Evolutionary conservation across 2,113 vertebrate species (phyloP), one percentile per base, ranked within the genome.

Genomic region (Macroglossus sobrinus): DNA sequence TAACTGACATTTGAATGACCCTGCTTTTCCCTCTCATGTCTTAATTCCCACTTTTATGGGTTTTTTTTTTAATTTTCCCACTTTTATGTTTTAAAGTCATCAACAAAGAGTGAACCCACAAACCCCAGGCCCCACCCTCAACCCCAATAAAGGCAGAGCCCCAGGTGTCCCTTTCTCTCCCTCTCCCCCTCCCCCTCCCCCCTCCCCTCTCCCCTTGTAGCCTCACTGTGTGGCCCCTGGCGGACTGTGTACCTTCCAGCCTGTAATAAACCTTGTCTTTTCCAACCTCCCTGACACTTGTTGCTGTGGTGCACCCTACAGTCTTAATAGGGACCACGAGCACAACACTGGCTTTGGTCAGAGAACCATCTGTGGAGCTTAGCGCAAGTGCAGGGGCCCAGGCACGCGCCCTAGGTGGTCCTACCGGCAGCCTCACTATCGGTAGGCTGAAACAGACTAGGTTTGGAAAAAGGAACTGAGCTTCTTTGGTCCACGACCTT

Each of bases 401-500:
- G 47, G 2, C 57, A 19, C 55, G 35, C 57, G 47, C 45, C n/a
- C 43, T 82, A 75, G 11, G 61, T 24, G 15, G 40, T 21, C 26
- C 47, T 78, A 79, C 40, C 9, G 7, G 53, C 35, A 68, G 47
- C 72, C 53, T 53, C 59, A 14, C 47, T 66, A 28, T 45, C 61
- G 4, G 21, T 14, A 35, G 59, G 69, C 35, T 15, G 61, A 66
- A 33, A 68, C 19, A 3, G 14, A 68, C 78, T 24, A 14, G 15
- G 19, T 75, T 66, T 89, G 78, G 66, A 57, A 82, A 61, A 66
- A 82, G 38, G 22, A 80, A n/a, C 45, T 7, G 64, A 59, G 30
- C 15, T 14, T 30, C 43, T 9, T 50, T 13, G 1, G 38, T 35
- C 21, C n/a, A 33, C 0, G 0, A 0, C n/a, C 16, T 90, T 68